Evolutionary conservation across 1,140 invertebrate species (phyloP).

Genomic region (Aphidius gifuensis): DNA sequence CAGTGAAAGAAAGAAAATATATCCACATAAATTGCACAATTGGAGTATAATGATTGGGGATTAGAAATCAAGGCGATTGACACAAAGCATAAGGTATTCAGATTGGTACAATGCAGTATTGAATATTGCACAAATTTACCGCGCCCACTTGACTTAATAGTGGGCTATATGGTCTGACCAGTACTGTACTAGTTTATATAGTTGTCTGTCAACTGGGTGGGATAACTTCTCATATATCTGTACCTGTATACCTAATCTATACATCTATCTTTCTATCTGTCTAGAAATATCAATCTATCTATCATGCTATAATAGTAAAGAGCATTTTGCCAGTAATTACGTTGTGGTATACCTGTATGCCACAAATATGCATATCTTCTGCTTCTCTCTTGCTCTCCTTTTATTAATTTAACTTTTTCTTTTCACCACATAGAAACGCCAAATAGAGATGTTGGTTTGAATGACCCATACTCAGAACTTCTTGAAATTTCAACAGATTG

Average conservation of each 20-base stretch:
- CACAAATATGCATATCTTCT: slow-evolving; percentile 26
- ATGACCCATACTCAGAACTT: too few species aligned
- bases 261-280: too few species aligned
- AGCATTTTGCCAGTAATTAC: slow-evolving; percentile 43
- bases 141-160: slow-evolving; percentile 21
- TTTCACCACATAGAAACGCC: too few species aligned
- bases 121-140: slow-evolving; percentile 8
- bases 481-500: too few species aligned
- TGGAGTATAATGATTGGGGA: neutral
- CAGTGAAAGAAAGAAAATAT: neutral
- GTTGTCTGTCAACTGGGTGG: slow-evolving; percentile 20
- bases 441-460: too few species aligned
- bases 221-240: too few species aligned
- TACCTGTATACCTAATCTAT: too few species aligned
- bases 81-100: too few species aligned
- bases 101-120: neutral
- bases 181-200: slow-evolving; percentile 34
- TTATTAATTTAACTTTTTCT: too few species aligned
- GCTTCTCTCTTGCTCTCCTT: slow-evolving; percentile 31
- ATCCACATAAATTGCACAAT: neutral
- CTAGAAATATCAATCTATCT: slow-evolving; percentile 32
- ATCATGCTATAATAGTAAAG: slow-evolving; percentile 38
- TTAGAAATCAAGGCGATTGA: too few species aligned
- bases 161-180: too few species aligned
- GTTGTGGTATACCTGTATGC: slow-evolving; percentile 38